Base-by-base conservation (phyloP, 2,113 vertebrate genomes). In the Philantomba maxwellii region DNA sequence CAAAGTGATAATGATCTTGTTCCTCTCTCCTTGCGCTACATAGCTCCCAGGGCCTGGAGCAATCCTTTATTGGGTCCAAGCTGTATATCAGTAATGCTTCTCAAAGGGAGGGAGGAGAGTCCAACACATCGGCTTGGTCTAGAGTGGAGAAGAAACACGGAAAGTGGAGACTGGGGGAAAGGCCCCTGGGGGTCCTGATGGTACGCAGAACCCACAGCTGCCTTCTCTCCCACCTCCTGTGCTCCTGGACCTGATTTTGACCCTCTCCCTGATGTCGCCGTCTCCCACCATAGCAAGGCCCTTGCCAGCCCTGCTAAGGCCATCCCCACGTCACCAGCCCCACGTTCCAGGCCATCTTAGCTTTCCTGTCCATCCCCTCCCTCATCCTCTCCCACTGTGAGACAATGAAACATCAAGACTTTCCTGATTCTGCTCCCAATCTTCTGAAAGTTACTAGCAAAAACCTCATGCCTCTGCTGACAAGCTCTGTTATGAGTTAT, bases 241-340 rank as follows among this genome's bases (percentile, higher is more conserved):
- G 17, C 6, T 49, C 43, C 26, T 6, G 58, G 45, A 51, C 17
- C n/a, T 64, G 12, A 23, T 23, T 83, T 73, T 73, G 23, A 10
- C 26, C 43, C 2, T 55, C 39, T 13, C 26, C 45, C n/a, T 23
- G 17, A 30, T 33, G 15, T 15, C 5, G 3, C 12, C 0, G 0
- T 36, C 57, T 91, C 75, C 39, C 21, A 36, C 11, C 15, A 15
- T 36, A 26, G 58, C 3, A 2, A 81, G 47, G 33, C 28, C 45
- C 78, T 36, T 30, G 70, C 57, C 84, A 78, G 43, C 49, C 39
- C 33, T 5, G 1, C 14, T 1, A 45, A 45, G 70, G 62, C 36
- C 19, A 0, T 51, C 47, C n/a, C 62, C 21, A 8, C 30, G n/a
- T 55, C 55, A 25, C 51, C 25, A 87, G 30, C 17, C 82, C 12